A percentile compares a stretch with the other conserved stretches of the same genome.
These are phyloP conservation scores for Callitettix versicolor DNA, from an alignment of 1,140 invertebrate species.

Conservation along the genomic window DNA sequence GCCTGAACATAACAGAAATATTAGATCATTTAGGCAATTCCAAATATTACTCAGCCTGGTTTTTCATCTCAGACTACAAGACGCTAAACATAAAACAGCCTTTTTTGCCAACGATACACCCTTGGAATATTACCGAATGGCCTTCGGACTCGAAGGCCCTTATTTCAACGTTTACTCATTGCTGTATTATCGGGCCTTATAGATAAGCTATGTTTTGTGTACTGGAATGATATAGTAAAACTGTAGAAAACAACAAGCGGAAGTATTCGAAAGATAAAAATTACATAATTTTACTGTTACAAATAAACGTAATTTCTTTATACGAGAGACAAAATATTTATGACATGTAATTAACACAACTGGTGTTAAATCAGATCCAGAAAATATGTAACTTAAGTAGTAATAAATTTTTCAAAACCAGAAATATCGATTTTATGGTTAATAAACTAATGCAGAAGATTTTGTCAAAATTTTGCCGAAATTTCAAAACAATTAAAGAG, in stretches of 20 bases:
- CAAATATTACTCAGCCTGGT: conserved; percentile 22
- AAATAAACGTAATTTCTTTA: conserved; percentile 37
- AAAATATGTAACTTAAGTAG: conserved; percentile 31
- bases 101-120: conserved; percentile 18
- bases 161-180: conserved; percentile 27
- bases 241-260: conserved; percentile 27
- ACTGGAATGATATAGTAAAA: conserved; percentile 36
- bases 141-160: conserved; percentile 17
- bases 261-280: conserved; percentile 32
- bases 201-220: conserved; percentile 29
- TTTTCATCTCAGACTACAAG: conserved; percentile 23
- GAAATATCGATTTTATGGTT: conserved; percentile 37
- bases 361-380: conserved; percentile 34
- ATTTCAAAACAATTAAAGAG: conserved; percentile 30
- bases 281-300: conserved; percentile 34
- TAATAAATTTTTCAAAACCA: conserved; percentile 33
- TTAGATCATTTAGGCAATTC: conserved; percentile 32
- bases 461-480: conserved; percentile 31
- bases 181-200: conserved; percentile 29
- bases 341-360: conserved; percentile 33
- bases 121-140: conserved; percentile 21
- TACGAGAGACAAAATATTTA: conserved; percentile 34
- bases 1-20: conserved; percentile 36
- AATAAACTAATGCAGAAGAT: conserved; percentile 33
- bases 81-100: conserved; percentile 28